Conservation (phyloP, 2,888 invertebrate species). For the Meiosimyza platycephala region DNA sequence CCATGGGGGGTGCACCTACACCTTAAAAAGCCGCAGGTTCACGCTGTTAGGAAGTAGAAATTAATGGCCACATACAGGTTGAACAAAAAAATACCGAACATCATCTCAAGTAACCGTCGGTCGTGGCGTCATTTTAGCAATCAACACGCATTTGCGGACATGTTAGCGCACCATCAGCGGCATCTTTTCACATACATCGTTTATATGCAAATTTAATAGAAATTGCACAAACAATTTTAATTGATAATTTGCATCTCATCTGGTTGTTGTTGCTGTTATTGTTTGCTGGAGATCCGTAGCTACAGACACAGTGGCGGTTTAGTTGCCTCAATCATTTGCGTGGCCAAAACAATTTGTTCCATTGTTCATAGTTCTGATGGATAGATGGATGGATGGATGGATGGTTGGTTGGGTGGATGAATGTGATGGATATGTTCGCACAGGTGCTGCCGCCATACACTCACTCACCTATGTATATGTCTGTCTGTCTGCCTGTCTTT, state of each 20-base stretch:
- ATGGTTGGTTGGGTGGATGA: too few species aligned
- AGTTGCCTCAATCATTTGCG: conserved; percentile 26
- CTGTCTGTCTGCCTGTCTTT: background rate
- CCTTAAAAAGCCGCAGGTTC: background rate
- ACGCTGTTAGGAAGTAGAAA: too few species aligned
- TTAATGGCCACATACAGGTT: too few species aligned
- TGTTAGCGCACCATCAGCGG: background rate
- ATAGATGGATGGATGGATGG: too few species aligned
- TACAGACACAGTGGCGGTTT: background rate
- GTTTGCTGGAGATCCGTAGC: background rate
- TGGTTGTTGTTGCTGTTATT: conserved; percentile 17
- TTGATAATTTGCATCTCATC: conserved; percentile 37
- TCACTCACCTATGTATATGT: too few species aligned
- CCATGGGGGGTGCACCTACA: background rate
- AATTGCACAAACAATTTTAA: conserved; percentile 36
- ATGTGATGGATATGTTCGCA: conserved; percentile 32
- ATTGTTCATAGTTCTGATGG: conserved; percentile 6
- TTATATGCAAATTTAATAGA: conserved; percentile 36
- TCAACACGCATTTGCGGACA: background rate
- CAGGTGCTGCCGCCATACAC: conserved; percentile 18
- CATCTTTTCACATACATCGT: conserved; percentile 25
- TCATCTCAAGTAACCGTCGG: background rate
- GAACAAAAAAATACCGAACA: too few species aligned
- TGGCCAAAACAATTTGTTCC: conserved; percentile 37
- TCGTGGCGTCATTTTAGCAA: background rate